Evolutionary conservation across 23 tunicate species (phyloP), one percentile per base, ranked within the genome.

Genomic region (Phallusia fumigata): DNA sequence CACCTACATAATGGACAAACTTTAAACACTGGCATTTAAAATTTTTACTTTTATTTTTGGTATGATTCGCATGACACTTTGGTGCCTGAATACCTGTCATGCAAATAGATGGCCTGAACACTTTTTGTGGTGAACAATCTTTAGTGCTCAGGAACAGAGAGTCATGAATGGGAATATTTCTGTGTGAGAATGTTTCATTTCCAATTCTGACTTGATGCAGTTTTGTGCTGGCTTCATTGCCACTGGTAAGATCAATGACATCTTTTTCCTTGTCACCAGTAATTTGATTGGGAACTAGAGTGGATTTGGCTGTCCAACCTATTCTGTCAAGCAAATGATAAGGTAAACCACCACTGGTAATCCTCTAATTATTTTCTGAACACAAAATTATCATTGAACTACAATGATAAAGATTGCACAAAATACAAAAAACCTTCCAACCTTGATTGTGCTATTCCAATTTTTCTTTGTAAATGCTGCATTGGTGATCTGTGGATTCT

Each of bases 81-180:
- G n/a, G n/a, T 3, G 47, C 47, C 47, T 1, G 28, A 8, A 58
- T 6, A 58, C 69, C 69, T 58, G 69, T 21, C 69, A 58, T 58
- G 69, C 69, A 22, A 58, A 58, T 58, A 21, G 69, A 58, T 58
- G 69, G 69, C 13, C 69, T 58, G 28, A 58, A 58, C 8, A 58
- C 69, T 58, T 58, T 58, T 24, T 58, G 69, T 58, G 69, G 69
- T 21, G 69, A 16, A 58, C 28, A 21, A 58, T 58, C 69, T 58
- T 58, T 58, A 1, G 26, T 58, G 69, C 5, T 58, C 13, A 24
- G 28, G 13, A 58, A 58, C 69, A 58, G 28, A 58, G 69, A 58
- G 28, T 58, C 69, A 58, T 24, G 8, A 16, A 58, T 58, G 16
- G 26, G 69, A 58, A 58, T 22, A 58, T 24, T 58, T 22, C 28